Percentiles rank a stretch among this genome's conserved stretches.
These are phyloP conservation scores for Dynastes tityus DNA, from an alignment of 2,888 invertebrate genomes.

Conservation along the genomic window DNA sequence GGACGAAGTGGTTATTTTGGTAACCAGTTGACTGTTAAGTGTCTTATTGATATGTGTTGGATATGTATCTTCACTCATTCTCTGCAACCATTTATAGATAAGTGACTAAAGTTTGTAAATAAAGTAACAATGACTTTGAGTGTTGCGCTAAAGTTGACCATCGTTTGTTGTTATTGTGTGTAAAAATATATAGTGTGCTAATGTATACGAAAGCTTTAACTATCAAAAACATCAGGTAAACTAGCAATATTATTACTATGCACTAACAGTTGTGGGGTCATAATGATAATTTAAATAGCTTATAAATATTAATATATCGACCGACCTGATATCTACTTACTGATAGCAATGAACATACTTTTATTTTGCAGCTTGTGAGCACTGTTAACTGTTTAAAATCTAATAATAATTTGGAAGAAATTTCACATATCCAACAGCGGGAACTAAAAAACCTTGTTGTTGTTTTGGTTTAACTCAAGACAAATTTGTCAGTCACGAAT, in stretches of 20 bases:
- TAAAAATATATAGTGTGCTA: constrained; percentile 23
- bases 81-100: constrained; percentile 13
- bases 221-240: constrained; percentile 28
- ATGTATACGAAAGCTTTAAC: constrained; percentile 18
- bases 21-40: constrained; percentile 45
- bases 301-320: constrained; percentile 54
- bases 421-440: too few relatives aligned
- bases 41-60: constrained; percentile 22
- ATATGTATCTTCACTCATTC: neutral
- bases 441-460: too few relatives aligned
- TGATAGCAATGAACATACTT: constrained; percentile 46
- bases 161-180: constrained; percentile 43
- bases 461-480: too few relatives aligned
- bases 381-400: neutral
- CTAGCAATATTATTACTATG: constrained; percentile 16
- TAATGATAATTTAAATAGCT: constrained; percentile 50
- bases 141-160: constrained; percentile 38
- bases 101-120: constrained; percentile 11
- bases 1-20: constrained; percentile 46
- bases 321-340: constrained; percentile 34
- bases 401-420: neutral
- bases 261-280: constrained; percentile 3
- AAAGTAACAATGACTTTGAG: constrained; percentile 12
- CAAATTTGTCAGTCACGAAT: too few relatives aligned
- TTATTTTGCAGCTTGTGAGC: constrained; percentile 31